phyloP scores from a whole-genome alignment of 2,113 vertebrate genomes.

The Leucopsar rothschildi region DNA sequence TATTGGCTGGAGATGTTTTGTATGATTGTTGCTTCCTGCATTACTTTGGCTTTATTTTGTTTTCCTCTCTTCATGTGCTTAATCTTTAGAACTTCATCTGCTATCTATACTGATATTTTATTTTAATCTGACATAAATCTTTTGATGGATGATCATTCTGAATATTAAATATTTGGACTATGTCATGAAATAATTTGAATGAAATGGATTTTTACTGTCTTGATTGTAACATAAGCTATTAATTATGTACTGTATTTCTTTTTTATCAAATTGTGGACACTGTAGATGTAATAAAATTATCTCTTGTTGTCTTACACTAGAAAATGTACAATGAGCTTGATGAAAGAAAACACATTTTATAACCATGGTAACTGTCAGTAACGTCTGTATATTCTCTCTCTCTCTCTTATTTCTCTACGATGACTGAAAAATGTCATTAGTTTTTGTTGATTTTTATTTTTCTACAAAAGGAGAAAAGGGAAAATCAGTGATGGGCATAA shows the following conservation, averaged over 20 bases:
- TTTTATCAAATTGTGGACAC: constrained; percentile 40
- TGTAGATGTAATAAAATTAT: constrained; percentile 29
- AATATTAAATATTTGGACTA: constrained; percentile 34
- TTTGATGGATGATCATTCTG: not conserved
- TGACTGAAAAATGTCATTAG: constrained; percentile 51
- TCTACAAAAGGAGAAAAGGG: not conserved
- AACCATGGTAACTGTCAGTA: constrained; percentile 58
- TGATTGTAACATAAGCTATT: constrained; percentile 39
- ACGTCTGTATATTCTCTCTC: constrained; percentile 33
- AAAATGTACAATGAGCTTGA: constrained; percentile 53
- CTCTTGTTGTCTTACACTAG: constrained; percentile 27
- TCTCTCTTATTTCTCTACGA: constrained; percentile 21
- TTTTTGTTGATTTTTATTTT: constrained; percentile 44
- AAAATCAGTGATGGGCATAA: constrained; percentile 44
- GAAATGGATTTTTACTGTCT: not conserved
- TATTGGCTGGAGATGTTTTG: not conserved
- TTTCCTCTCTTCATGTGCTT: not conserved
- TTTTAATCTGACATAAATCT: not conserved
- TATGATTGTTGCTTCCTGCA: not conserved
- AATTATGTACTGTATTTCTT: constrained; percentile 40
- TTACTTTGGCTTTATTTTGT: not conserved
- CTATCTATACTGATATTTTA: not conserved
- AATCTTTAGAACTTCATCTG: not conserved
- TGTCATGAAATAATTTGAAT: constrained; percentile 19
- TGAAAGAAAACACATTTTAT: constrained; percentile 60